phyloP scores from a whole-genome alignment of 2,797 vertebrate genomes.

The Petrocephalus schoutedeni region DNA sequence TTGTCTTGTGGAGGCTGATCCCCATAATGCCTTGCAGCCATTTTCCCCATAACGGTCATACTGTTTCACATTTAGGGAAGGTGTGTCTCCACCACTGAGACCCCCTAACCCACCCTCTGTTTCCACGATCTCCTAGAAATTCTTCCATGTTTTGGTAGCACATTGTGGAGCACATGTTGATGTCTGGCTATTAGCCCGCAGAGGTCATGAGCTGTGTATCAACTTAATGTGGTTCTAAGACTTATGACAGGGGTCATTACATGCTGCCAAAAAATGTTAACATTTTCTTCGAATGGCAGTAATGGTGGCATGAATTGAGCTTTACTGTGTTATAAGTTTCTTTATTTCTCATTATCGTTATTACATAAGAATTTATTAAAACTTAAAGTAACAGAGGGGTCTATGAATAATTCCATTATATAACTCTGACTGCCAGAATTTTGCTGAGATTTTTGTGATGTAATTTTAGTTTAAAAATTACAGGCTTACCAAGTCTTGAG shows the following conservation, averaged over 20 bases:
- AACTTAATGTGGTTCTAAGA: not conserved
- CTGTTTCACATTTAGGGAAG: too few species aligned
- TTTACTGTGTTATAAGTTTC: not conserved
- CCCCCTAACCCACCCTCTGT: too few species aligned
- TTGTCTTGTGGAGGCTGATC: too few species aligned
- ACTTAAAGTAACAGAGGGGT: not conserved
- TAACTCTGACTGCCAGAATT: not conserved
- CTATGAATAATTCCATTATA: not conserved
- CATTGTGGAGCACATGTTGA: too few species aligned
- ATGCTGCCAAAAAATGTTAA: not conserved
- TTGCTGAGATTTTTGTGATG: not conserved
- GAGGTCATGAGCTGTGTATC: not conserved
- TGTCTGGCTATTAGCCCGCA: too few species aligned
- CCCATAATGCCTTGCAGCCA: too few species aligned
- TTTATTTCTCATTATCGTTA: not conserved
- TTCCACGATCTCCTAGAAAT: too few species aligned
- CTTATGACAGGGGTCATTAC: not conserved
- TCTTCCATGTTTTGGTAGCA: too few species aligned
- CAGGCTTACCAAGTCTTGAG: not conserved
- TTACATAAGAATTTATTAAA: not conserved
- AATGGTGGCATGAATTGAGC: not conserved
- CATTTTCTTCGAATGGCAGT: not conserved
- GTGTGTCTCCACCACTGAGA: too few species aligned
- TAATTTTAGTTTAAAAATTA: not conserved
- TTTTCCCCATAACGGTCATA: too few species aligned